Percentiles rank a stretch among this genome's conserved stretches.
These are phyloP conservation scores for Lasioglossum villosulum DNA, from an alignment of 2,888 invertebrate species.

Conservation along the genomic window DNA sequence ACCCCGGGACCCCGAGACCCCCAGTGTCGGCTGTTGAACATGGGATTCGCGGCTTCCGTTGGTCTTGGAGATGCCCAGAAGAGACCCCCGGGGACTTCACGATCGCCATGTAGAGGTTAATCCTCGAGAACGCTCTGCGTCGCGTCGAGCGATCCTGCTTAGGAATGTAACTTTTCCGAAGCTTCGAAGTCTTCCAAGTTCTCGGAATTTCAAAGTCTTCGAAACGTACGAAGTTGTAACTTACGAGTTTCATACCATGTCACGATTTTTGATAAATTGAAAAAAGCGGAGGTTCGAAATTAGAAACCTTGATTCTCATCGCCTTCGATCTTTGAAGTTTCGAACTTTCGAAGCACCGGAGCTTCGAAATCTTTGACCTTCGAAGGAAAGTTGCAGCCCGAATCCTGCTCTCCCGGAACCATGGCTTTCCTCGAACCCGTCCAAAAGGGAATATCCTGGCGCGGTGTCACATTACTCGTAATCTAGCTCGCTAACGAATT, in stretches of 20 bases:
- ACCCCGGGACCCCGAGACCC: background rate
- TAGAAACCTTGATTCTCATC: too few relatives aligned
- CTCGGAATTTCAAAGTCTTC: too few relatives aligned
- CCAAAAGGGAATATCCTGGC: constrained; percentile 56
- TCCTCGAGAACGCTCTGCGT: background rate
- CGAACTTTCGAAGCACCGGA: too few relatives aligned
- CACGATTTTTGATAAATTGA: too few relatives aligned
- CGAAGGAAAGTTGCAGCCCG: too few relatives aligned
- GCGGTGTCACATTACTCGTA: constrained; percentile 66
- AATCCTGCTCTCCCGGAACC: background rate
- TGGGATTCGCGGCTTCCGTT: constrained; percentile 4
- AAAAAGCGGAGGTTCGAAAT: too few relatives aligned
- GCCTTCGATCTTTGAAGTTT: too few relatives aligned
- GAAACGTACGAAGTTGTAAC: too few relatives aligned
- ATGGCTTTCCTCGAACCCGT: constrained; percentile 15
- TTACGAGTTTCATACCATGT: too few relatives aligned
- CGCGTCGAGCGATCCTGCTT: constrained; percentile 30
- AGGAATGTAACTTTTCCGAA: too few relatives aligned
- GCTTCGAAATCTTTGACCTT: too few relatives aligned
- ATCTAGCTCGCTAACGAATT: constrained; percentile 65
- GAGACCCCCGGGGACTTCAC: constrained; percentile 27
- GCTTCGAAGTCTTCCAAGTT: too few relatives aligned
- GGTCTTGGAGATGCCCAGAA: background rate
- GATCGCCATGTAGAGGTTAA: constrained; percentile 34
- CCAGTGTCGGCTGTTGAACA: background rate